Conservation (phyloP, 2,888 invertebrate genomes). For the Andrena flavipes region DNA sequence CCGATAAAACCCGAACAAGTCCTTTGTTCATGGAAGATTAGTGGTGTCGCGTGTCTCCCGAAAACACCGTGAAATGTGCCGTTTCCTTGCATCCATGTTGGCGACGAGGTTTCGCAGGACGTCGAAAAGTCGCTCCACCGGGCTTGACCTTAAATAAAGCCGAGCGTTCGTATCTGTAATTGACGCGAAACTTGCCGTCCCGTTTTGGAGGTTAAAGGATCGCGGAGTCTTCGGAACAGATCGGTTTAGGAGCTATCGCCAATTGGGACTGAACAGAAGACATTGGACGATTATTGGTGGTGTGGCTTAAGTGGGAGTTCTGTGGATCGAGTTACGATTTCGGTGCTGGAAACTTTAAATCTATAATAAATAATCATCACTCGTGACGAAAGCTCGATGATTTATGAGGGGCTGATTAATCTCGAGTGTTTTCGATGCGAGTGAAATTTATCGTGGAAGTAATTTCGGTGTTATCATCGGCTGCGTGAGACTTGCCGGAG, state of each 20-base stretch:
- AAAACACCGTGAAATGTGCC: conserved; percentile 52
- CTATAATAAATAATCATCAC: background rate
- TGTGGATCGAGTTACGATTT: background rate
- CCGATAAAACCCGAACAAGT: background rate
- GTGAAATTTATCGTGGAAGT: conserved; percentile 6
- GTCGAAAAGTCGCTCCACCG: conserved; percentile 74
- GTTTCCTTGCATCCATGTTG: conserved; percentile 48
- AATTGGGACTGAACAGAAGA: too few relatives aligned
- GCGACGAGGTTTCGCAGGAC: conserved; percentile 76
- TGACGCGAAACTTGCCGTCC: too few relatives aligned
- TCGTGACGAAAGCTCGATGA: background rate
- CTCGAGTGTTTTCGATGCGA: background rate
- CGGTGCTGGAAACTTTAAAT: background rate
- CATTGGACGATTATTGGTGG: too few relatives aligned
- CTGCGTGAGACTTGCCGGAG: background rate
- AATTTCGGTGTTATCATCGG: background rate
- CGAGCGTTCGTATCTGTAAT: background rate
- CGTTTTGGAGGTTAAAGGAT: too few relatives aligned
- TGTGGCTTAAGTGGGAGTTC: too few relatives aligned
- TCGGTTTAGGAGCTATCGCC: too few relatives aligned
- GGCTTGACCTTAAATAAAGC: conserved; percentile 69
- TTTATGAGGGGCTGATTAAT: background rate
- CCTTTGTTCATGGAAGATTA: background rate
- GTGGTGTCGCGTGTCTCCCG: background rate
- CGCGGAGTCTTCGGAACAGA: too few relatives aligned